A percentile compares a stretch with the other conserved stretches of the same genome.
These are phyloP conservation scores for Polia nebulosa DNA, from an alignment of 2,888 invertebrate genomes.

Conservation along the genomic window DNA sequence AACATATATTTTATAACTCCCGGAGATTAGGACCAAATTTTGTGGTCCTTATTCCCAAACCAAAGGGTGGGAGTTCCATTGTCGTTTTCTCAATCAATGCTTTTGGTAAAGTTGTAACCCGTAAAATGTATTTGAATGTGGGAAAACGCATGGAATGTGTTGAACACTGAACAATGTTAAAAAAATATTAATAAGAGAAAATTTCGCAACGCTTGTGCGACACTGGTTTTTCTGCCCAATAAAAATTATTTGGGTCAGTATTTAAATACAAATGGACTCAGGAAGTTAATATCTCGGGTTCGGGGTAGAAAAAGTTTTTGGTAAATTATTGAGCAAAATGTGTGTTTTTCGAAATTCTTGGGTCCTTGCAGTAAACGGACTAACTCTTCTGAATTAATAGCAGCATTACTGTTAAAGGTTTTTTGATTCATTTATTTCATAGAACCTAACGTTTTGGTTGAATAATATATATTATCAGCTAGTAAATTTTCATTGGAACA, in stretches of 20 bases:
- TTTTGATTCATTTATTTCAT: neutral
- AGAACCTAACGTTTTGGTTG: too few relatives aligned
- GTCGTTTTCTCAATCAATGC: neutral
- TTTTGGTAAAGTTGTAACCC: conserved; percentile 56
- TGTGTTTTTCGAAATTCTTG: conserved; percentile 54
- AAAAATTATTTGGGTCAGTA: conserved; percentile 75
- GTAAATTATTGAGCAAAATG: conserved; percentile 15
- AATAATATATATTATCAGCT: too few relatives aligned
- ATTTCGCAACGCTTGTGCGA: conserved; percentile 72
- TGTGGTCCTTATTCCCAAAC: conserved; percentile 16
- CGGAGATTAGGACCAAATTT: conserved; percentile 7
- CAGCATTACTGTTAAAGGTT: neutral
- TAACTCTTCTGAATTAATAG: conserved; percentile 17
- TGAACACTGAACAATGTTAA: conserved; percentile 72
- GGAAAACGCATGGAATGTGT: conserved; percentile 67
- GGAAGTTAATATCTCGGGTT: conserved; percentile 56
- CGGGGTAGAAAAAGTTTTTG: conserved; percentile 36
- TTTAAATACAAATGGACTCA: conserved; percentile 69
- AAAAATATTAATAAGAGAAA: conserved; percentile 72
- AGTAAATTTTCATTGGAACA: too few relatives aligned
- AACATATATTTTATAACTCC: conserved; percentile 26
- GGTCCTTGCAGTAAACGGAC: conserved; percentile 21
- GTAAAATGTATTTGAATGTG: conserved; percentile 73
- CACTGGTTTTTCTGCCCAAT: conserved; percentile 66
- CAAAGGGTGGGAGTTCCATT: conserved; percentile 26